Evolutionary conservation across 2,888 invertebrate genomes (phyloP).

Genomic region (Euzophera pinguis): DNA sequence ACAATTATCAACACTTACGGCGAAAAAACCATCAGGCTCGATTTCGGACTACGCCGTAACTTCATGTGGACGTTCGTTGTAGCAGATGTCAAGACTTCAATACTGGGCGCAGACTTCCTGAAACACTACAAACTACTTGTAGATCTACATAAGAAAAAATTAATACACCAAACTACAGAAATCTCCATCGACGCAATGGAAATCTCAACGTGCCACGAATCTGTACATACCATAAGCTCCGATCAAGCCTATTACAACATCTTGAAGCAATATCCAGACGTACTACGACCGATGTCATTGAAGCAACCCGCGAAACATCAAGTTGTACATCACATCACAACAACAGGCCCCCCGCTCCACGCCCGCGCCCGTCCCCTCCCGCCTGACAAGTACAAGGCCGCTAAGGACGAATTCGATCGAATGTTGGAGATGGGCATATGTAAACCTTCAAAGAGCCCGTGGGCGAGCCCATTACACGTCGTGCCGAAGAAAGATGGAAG

Average conservation of each 20-base stretch:
- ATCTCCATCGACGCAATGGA: too few relatives aligned
- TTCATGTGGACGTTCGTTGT: constrained; percentile 24
- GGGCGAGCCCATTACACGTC: constrained; percentile 27
- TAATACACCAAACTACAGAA: too few relatives aligned
- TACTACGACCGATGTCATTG: too few relatives aligned
- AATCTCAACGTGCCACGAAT: too few relatives aligned
- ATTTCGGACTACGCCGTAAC: constrained; percentile 21
- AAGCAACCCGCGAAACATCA: neutral
- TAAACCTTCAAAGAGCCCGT: constrained; percentile 20
- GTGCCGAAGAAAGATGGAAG: constrained; percentile 28
- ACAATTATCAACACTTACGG: constrained; percentile 20
- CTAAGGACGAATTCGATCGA: neutral
- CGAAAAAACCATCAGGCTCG: constrained; percentile 11
- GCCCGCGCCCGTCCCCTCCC: too few relatives aligned
- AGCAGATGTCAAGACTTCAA: constrained; percentile 21
- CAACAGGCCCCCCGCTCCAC: too few relatives aligned
- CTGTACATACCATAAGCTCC: too few relatives aligned
- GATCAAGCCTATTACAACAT: too few relatives aligned
- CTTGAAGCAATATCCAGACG: too few relatives aligned
- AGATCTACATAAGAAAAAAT: constrained; percentile 11
- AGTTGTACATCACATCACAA: neutral
- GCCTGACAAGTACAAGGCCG: too few relatives aligned
- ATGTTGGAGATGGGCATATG: constrained; percentile 23
- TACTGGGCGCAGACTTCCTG: constrained; percentile 19
- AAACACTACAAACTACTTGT: constrained; percentile 10